Evolutionary conservation across 37 sponge, comb jelly and placozoan genomes (phyloP).

Genomic region (Ianthella basta): DNA sequence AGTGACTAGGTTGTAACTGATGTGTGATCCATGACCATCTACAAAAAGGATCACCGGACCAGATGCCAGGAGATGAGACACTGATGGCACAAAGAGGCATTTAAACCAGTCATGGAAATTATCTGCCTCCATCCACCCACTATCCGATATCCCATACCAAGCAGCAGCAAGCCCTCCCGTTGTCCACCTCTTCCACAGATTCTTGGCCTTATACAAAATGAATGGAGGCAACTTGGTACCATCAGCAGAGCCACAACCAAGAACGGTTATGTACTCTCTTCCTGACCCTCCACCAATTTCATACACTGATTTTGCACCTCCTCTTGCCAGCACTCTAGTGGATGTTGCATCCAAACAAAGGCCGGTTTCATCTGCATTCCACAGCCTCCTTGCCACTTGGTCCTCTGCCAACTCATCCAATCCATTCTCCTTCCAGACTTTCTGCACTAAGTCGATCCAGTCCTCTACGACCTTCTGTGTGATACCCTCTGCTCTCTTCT

Average conservation of each 20-base stretch:
- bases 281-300: conserved; percentile 61
- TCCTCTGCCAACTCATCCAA: not conserved
- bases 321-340: conserved; percentile 32
- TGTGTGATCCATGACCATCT: conserved; percentile 75
- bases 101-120: conserved; percentile 59
- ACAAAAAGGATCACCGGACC: conserved; percentile 54
- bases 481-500: conserved; percentile 25
- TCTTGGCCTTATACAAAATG: conserved; percentile 66
- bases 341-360: conserved; percentile 39
- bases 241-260: conserved; percentile 53
- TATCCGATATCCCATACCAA: conserved; percentile 46
- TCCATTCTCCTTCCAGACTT: not conserved
- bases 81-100: conserved; percentile 49
- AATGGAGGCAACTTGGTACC: conserved; percentile 62
- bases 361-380: conserved; percentile 64
- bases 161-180: conserved; percentile 56
- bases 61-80: not conserved
- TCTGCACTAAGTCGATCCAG: conserved; percentile 8
- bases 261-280: conserved; percentile 57
- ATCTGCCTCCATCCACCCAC: conserved; percentile 66
- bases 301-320: conserved; percentile 48
- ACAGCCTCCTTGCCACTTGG: conserved; percentile 6
- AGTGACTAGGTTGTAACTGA: conserved; percentile 32
- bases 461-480: not conserved
- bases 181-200: conserved; percentile 53